A percentile compares a stretch with the other conserved stretches of the same genome.
phyloP scores from a whole-genome alignment of 2,113 vertebrate species.

The Scomber japonicus region DNA sequence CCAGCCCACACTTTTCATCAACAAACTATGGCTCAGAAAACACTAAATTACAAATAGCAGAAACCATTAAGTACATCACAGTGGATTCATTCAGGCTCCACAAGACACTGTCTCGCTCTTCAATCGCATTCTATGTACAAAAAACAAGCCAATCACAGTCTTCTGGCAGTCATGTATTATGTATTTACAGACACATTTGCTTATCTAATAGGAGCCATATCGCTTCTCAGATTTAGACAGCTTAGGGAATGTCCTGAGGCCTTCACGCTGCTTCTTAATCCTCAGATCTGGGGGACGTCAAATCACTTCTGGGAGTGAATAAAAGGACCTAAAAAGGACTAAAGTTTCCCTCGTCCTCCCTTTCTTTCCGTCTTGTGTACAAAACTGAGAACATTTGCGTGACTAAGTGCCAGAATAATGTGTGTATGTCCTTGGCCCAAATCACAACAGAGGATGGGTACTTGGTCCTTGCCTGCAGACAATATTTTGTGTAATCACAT shows the following conservation, averaged over 20 bases:
- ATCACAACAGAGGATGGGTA: constrained; percentile 15
- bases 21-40: neutral
- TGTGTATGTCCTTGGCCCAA: constrained; percentile 35
- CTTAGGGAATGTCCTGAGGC: constrained; percentile 64
- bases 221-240: constrained; percentile 67
- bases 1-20: neutral
- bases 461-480: constrained; percentile 33
- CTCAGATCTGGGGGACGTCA: constrained; percentile 56
- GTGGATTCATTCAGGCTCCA: constrained; percentile 37
- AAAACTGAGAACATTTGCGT: constrained; percentile 53
- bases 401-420: constrained; percentile 50
- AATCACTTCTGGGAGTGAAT: constrained; percentile 48
- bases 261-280: constrained; percentile 63
- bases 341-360: constrained; percentile 28
- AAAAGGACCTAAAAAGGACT: constrained; percentile 44
- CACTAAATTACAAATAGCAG: constrained; percentile 25
- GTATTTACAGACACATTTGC: constrained; percentile 69
- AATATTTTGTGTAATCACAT: constrained; percentile 57
- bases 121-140: constrained; percentile 20
- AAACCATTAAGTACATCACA: constrained; percentile 45
- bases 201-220: constrained; percentile 78
- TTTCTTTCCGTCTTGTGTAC: constrained; percentile 35
- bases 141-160: constrained; percentile 51
- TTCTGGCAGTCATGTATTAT: constrained; percentile 62
- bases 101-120: constrained; percentile 28